phyloP scores from a whole-genome alignment of 1,140 invertebrate species.

The Hyposmocoma kahamanoa region DNA sequence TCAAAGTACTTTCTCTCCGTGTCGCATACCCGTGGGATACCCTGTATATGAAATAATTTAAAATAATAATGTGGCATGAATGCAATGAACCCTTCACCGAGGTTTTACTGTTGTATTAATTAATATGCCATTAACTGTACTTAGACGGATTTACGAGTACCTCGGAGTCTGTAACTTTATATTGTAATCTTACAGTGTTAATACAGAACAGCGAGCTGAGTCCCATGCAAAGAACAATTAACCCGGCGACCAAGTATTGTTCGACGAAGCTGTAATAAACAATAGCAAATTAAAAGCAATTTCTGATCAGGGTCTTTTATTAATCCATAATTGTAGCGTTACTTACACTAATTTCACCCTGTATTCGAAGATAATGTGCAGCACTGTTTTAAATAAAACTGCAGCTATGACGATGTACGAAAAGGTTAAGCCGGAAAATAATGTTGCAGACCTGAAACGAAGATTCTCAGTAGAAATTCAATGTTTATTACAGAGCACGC shows the following conservation, averaged over 20 bases:
- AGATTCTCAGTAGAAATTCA: background rate
- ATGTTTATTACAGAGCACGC: background rate
- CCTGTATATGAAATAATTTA: too few species aligned
- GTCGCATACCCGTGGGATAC: too few species aligned
- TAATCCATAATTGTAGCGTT: background rate
- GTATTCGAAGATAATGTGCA: conserved; percentile 62
- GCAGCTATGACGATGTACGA: conserved; percentile 51
- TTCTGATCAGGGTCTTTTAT: too few species aligned
- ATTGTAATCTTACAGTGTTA: too few species aligned
- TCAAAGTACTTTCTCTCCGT: too few species aligned
- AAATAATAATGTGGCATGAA: too few species aligned
- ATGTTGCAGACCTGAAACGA: conserved; percentile 34
- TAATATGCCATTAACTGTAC: too few species aligned
- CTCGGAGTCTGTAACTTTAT: too few species aligned
- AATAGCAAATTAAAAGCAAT: too few species aligned
- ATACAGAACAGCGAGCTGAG: conserved; percentile 42
- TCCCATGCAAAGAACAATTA: conserved; percentile 39
- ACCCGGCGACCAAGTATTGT: conserved; percentile 35
- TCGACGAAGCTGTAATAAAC: conserved; percentile 38
- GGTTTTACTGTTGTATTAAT: too few species aligned
- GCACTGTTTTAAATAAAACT: conserved; percentile 44
- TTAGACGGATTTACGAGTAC: too few species aligned
- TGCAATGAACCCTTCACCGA: too few species aligned
- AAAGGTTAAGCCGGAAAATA: conserved; percentile 47
- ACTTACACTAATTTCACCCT: conserved; percentile 61